Conservation (phyloP, 1,140 invertebrate species). For the Bradynema listronoti region DNA sequence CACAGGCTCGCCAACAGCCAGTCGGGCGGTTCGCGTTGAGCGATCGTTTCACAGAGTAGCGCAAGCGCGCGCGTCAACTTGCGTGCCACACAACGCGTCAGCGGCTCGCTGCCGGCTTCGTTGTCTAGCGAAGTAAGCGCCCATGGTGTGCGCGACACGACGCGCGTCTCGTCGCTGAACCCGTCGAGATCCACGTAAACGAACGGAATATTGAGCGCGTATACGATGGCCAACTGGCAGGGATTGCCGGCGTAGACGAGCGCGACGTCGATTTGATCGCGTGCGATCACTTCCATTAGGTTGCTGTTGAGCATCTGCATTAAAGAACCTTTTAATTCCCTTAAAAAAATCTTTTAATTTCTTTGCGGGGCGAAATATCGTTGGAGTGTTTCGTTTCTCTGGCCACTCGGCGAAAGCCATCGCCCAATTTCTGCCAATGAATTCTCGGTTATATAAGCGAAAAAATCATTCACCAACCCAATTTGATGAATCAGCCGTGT, state of each 20-base stretch:
- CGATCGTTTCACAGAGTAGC: constrained; percentile 35
- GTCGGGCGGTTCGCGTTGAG: constrained; percentile 18
- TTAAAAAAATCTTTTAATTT: too few relatives aligned
- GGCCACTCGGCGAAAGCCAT: too few relatives aligned
- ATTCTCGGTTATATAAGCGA: too few relatives aligned
- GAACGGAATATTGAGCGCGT: constrained; percentile 50
- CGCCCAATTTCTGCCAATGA: too few relatives aligned
- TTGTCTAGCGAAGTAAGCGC: too few relatives aligned
- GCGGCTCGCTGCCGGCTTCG: neutral
- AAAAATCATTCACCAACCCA: too few relatives aligned
- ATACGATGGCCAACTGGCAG: constrained; percentile 48
- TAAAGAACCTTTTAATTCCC: too few relatives aligned
- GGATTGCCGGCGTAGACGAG: constrained; percentile 54
- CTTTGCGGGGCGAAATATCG: too few relatives aligned
- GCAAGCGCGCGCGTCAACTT: constrained; percentile 15
- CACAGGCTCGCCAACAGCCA: constrained; percentile 34
- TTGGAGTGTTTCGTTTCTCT: too few relatives aligned
- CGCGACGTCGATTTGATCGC: constrained; percentile 52
- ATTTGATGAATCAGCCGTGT: too few relatives aligned
- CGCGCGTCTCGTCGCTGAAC: constrained; percentile 50
- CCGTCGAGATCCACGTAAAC: constrained; percentile 54
- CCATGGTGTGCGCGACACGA: constrained; percentile 46
- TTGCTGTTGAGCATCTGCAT: constrained; percentile 55
- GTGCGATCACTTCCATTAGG: constrained; percentile 49
- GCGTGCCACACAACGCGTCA: neutral